A percentile compares a stretch with the other conserved stretches of the same genome.
Conservation (phyloP, 2,113 vertebrate genomes). For the Coreoperca whiteheadi region DNA sequence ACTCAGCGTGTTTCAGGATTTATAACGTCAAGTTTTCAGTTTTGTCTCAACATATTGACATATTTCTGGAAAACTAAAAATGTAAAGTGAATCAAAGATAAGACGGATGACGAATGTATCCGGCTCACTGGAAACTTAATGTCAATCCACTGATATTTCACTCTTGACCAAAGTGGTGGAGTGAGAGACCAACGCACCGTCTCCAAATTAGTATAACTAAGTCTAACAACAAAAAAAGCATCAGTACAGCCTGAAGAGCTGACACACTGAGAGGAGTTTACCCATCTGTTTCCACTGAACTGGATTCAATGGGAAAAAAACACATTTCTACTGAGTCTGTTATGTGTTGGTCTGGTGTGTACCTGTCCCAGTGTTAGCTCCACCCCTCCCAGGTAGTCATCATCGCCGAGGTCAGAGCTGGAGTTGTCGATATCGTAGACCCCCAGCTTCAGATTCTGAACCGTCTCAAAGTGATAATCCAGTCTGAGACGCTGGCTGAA, state of each 20-base stretch:
- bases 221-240: not conserved
- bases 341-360: not conserved
- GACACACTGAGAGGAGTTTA: not conserved
- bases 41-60: too few relatives aligned
- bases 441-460: slow-evolving; percentile 90
- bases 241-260: not conserved
- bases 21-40: too few relatives aligned
- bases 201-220: too few relatives aligned
- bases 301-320: not conserved
- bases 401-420: slow-evolving; percentile 86
- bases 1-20: too few relatives aligned
- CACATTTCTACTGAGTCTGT: not conserved
- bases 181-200: too few relatives aligned
- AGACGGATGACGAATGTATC: too few relatives aligned
- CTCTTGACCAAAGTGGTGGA: too few relatives aligned
- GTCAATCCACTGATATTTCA: too few relatives aligned
- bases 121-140: too few relatives aligned
- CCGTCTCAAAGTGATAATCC: slow-evolving; percentile 93
- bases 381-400: slow-evolving; percentile 91
- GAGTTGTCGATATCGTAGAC: slow-evolving; percentile 95
- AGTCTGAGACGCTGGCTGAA: slow-evolving; percentile 90
- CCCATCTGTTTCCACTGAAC: not conserved
- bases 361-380: slow-evolving; percentile 94
- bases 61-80: not conserved
- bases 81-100: too few relatives aligned